Conservation (phyloP, 64 coral and sea anemone species). For the Pocillopora verrucosa region DNA sequence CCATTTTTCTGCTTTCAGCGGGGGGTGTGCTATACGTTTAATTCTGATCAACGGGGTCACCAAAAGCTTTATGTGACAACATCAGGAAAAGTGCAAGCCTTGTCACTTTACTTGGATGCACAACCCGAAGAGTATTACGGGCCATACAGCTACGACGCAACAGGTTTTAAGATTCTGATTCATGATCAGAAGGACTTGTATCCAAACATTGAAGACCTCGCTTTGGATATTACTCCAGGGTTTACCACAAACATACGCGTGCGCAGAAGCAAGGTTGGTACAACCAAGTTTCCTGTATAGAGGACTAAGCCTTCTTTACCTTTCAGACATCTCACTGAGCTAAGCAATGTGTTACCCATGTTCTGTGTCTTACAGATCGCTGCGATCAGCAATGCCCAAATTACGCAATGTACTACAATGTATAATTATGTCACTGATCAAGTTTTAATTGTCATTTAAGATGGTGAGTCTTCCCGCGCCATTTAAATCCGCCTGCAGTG, state of each 20-base stretch:
- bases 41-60: slow-evolving; percentile 17
- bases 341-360: no score
- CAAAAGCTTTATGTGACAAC: not conserved
- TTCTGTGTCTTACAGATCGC: no score
- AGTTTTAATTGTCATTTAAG: not conserved
- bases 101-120: slow-evolving; percentile 32
- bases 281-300: not conserved
- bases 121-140: slow-evolving; percentile 64
- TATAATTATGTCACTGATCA: not conserved
- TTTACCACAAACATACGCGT: slow-evolving; percentile 62
- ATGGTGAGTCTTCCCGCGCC: slow-evolving; percentile 12
- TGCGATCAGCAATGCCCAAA: no score
- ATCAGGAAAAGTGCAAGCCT: slow-evolving; percentile 27
- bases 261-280: slow-evolving; percentile 43
- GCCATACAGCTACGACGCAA: slow-evolving; percentile 60
- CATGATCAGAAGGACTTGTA: slow-evolving; percentile 36
- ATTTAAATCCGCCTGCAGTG: slow-evolving; percentile 34
- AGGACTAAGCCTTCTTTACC: not conserved
- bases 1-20: not conserved
- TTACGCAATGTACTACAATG: no score
- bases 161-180: slow-evolving; percentile 56
- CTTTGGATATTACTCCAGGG: slow-evolving; percentile 48
- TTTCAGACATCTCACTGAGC: no score
- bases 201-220: slow-evolving; percentile 32
- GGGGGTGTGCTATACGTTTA: slow-evolving; percentile 58